Evolutionary conservation across 2,797 vertebrate species (phyloP).

Genomic region (Bovichtus diacanthus): DNA sequence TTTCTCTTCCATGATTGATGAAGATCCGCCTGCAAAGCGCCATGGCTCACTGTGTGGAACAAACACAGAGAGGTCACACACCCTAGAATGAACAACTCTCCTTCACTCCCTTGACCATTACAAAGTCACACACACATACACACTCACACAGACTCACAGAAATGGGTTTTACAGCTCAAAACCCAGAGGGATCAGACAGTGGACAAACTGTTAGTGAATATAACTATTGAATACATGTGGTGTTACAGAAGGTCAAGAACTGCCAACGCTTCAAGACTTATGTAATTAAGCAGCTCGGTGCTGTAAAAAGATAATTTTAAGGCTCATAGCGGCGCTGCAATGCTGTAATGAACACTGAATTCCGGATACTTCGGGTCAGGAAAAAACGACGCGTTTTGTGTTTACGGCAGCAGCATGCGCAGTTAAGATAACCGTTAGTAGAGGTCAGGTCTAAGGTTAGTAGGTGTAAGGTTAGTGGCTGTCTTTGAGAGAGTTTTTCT

Average conservation of each 20-base stretch:
- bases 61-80: conserved; percentile 58
- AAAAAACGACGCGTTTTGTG: not conserved
- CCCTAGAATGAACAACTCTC: conserved; percentile 45
- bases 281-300: conserved; percentile 16
- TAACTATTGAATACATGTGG: conserved; percentile 5
- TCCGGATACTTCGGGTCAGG: not conserved
- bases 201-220: not conserved
- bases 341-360: conserved; percentile 7
- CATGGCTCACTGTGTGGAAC: conserved; percentile 62
- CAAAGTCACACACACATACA: conserved; percentile 27
- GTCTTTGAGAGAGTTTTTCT: not conserved
- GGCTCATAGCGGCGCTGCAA: not conserved
- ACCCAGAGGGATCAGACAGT: not conserved
- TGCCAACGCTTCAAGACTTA: not conserved
- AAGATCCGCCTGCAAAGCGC: conserved; percentile 58
- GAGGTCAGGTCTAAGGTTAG: not conserved
- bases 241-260: conserved; percentile 18
- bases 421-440: not conserved
- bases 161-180: conserved; percentile 10
- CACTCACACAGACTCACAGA: conserved; percentile 5
- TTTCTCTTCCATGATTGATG: conserved; percentile 79
- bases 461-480: not conserved
- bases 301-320: not conserved
- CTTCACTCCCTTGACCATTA: conserved; percentile 29
- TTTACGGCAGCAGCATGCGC: not conserved